A percentile compares a stretch with the other conserved stretches of the same genome.
Conservation (phyloP, 2,113 vertebrate genomes). For the Paedocypris sp. region DNA sequence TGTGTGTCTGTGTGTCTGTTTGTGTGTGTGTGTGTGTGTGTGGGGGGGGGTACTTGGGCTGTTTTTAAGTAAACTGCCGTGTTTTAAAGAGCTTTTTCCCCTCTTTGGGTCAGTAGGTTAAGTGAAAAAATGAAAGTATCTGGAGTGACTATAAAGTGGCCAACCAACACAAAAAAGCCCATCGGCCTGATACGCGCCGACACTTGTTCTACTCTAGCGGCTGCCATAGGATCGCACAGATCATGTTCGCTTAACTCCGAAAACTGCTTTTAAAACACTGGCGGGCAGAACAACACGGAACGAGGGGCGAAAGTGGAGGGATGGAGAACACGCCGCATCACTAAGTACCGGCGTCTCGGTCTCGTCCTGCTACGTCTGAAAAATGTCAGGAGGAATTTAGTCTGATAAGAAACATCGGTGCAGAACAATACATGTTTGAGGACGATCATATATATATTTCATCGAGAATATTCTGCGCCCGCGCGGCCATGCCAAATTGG, state of each 20-base stretch:
- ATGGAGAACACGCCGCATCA: constrained; percentile 6
- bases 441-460: constrained; percentile 69
- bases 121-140: no score
- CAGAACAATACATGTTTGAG: constrained; percentile 65
- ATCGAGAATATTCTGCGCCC: constrained; percentile 61
- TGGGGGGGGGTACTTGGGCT: no score
- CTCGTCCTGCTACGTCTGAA: constrained; percentile 44
- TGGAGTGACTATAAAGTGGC: no score
- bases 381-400: constrained; percentile 42
- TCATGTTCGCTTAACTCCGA: background rate
- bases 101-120: no score
- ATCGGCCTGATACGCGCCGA: no score
- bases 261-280: no score
- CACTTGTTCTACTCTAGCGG: no score
- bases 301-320: constrained; percentile 3
- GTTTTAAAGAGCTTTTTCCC: no score
- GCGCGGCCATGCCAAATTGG: constrained; percentile 62
- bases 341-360: constrained; percentile 25
- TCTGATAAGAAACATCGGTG: constrained; percentile 54
- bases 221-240: background rate
- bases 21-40: no score
- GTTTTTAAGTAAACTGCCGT: no score
- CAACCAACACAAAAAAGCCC: no score
- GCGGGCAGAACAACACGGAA: background rate
- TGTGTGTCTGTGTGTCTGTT: no score